phyloP scores from a whole-genome alignment of 2,113 vertebrate species.

The Pseudorectes ferrugineus region DNA sequence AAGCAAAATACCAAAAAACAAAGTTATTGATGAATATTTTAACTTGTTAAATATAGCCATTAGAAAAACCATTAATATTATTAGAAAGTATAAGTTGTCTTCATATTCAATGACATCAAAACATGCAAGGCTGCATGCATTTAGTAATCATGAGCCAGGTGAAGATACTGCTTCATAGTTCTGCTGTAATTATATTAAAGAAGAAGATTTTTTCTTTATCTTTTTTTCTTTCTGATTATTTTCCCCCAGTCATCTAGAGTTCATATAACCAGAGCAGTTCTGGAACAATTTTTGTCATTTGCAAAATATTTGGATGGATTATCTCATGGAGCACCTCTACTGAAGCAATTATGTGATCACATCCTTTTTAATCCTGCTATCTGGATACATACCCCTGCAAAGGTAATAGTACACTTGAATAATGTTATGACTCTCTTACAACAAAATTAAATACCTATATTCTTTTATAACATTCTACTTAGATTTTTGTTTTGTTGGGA shows the following conservation, averaged over 20 bases:
- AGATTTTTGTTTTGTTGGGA: not conserved
- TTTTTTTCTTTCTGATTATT: not conserved
- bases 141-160: not conserved
- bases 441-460: not conserved
- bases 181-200: not conserved
- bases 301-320: slow-evolving; percentile 98
- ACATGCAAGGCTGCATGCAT: rapidly evolving
- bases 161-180: not conserved
- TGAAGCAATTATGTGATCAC: slow-evolving; percentile 98
- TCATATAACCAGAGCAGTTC: slow-evolving; percentile 94
- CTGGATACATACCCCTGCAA: slow-evolving; percentile 99
- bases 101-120: not conserved
- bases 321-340: slow-evolving; percentile 92
- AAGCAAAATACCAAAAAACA: not conserved
- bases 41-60: not conserved
- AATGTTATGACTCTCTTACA: not conserved
- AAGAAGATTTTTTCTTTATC: not conserved
- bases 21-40: not conserved
- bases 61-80: not conserved
- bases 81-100: not conserved
- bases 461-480: not conserved
- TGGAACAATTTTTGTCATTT: slow-evolving; percentile 98
- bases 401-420: slow-evolving; percentile 72
- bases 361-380: slow-evolving; percentile 98
- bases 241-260: slow-evolving; percentile 87